These are phyloP conservation scores for Triplophysa siluroides DNA, from an alignment of 2,113 vertebrate species.

Conservation along the genomic window DNA sequence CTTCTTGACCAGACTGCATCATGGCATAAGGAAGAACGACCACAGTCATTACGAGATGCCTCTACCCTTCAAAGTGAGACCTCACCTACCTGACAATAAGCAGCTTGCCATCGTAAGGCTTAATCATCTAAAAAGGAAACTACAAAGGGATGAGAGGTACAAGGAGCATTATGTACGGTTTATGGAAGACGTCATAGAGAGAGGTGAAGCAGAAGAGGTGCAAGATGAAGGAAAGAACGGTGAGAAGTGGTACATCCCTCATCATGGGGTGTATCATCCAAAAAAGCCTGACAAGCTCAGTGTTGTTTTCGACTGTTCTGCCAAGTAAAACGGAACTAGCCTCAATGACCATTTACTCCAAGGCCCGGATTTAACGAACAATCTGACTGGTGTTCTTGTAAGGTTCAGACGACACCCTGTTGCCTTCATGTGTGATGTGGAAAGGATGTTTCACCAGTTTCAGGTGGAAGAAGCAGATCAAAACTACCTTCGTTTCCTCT, in stretches of 20 bases:
- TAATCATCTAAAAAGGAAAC: constrained; percentile 11
- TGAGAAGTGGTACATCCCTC: constrained; percentile 37
- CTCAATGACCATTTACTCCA: constrained; percentile 28
- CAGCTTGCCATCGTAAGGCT: neutral
- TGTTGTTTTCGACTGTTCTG: neutral
- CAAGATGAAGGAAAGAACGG: constrained; percentile 26
- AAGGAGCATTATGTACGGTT: neutral
- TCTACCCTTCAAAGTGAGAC: neutral
- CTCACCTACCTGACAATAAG: neutral
- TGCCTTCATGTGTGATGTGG: constrained; percentile 12
- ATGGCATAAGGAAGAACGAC: constrained; percentile 25
- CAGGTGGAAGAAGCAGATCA: too few species aligned
- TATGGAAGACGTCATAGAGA: constrained; percentile 28
- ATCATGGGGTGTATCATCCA: too few species aligned
- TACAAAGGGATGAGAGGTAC: constrained; percentile 4
- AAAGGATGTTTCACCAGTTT: too few species aligned
- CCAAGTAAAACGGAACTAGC: constrained; percentile 13
- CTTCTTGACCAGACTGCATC: constrained; percentile 27
- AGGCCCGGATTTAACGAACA: constrained; percentile 32
- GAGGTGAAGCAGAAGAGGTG: constrained; percentile 19
- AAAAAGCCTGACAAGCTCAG: too few species aligned
- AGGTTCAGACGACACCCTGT: constrained; percentile 18
- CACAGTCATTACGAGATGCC: constrained; percentile 16
- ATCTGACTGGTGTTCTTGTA: constrained; percentile 33
- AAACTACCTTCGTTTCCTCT: too few species aligned